These are phyloP conservation scores for Corythornis vintsioides DNA, from an alignment of 2,113 vertebrate species.

Conservation along the genomic window DNA sequence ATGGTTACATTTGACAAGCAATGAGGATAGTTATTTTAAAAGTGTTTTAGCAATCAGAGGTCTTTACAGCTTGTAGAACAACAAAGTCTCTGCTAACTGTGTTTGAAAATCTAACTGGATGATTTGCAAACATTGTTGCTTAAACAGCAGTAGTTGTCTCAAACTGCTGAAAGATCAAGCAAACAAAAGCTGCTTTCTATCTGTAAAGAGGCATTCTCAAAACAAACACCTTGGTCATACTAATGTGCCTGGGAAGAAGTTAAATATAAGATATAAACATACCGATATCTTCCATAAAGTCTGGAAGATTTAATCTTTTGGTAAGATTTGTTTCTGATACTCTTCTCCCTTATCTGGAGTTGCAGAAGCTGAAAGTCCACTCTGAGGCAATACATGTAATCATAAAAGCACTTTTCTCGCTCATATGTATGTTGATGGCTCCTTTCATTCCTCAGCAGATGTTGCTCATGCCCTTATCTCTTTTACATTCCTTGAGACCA, in stretches of 20 bases:
- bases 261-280: background rate
- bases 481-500: background rate
- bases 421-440: background rate
- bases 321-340: background rate
- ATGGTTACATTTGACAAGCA: background rate
- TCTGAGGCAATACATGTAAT: background rate
- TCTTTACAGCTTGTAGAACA: background rate
- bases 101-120: background rate
- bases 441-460: background rate
- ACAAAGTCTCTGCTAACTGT: background rate
- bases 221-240: background rate
- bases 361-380: background rate
- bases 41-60: background rate
- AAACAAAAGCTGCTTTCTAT: background rate
- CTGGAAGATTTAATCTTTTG: background rate
- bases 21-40: background rate
- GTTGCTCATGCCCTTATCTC: background rate
- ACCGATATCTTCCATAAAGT: background rate
- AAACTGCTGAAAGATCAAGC: background rate
- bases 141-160: background rate
- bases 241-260: rapidly evolving
- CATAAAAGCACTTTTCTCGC: background rate
- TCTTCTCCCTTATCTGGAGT: background rate
- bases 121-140: background rate
- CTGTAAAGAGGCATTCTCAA: background rate